Evolutionary conservation across 2,797 vertebrate genomes (phyloP).

Genomic region (Paedocypris micromegethes): DNA sequence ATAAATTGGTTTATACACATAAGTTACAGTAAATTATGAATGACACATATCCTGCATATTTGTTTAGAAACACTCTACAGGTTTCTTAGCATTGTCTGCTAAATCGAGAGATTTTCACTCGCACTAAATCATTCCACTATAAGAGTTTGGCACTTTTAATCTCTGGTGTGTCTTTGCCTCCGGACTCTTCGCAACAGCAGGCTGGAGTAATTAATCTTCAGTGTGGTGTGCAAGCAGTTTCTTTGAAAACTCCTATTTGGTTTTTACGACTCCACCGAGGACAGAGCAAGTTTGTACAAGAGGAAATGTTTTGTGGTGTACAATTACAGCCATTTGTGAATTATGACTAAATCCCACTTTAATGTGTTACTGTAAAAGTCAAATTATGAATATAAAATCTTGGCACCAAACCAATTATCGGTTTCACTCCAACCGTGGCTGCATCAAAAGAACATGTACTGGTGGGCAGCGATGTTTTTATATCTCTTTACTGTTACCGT

Average conservation of each 20-base stretch:
- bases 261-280: slow-evolving; percentile 73
- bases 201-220: slow-evolving; percentile 76
- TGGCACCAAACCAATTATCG: slow-evolving; percentile 5
- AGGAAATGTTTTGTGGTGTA: slow-evolving; percentile 63
- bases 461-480: not conserved
- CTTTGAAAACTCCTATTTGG: slow-evolving; percentile 76
- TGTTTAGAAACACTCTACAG: slow-evolving; percentile 39
- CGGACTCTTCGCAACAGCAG: slow-evolving; percentile 60
- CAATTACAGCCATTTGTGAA: slow-evolving; percentile 8
- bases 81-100: slow-evolving; percentile 51
- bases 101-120: slow-evolving; percentile 54
- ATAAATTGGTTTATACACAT: no score
- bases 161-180: slow-evolving; percentile 65
- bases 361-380: not conserved
- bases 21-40: no score
- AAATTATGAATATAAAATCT: not conserved
- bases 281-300: not conserved
- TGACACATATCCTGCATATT: no score
- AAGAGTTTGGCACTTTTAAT: slow-evolving; percentile 69
- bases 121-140: slow-evolving; percentile 71
- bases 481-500: slow-evolving; percentile 1
- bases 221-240: slow-evolving; percentile 70
- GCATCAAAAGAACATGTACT: slow-evolving; percentile 7
- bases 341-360: not conserved
- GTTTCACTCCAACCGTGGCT: not conserved